phyloP scores from a whole-genome alignment of 2,888 invertebrate genomes.

The Troilus luridus region DNA sequence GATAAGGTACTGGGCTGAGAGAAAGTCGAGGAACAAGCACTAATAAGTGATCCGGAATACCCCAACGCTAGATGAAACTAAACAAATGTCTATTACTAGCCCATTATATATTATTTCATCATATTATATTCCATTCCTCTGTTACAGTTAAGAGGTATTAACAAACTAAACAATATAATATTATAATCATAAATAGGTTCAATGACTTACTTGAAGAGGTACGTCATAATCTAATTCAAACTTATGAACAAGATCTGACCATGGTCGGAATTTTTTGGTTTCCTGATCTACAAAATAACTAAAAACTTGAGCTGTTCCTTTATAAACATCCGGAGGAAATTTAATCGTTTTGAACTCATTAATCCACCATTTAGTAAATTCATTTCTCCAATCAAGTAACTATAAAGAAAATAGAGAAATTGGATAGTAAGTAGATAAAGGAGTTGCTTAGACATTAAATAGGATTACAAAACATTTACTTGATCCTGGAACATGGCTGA shows the following conservation, averaged over 20 bases:
- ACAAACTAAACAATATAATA: no score
- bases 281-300: slow-evolving; percentile 91
- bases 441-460: background rate
- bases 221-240: slow-evolving; percentile 90
- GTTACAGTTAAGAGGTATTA: no score
- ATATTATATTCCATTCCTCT: no score
- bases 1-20: no score
- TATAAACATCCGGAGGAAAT: slow-evolving; percentile 75
- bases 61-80: no score
- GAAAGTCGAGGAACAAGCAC: no score
- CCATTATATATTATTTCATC: no score
- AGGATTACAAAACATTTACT: slow-evolving; percentile 65
- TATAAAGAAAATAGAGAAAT: background rate
- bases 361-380: slow-evolving; percentile 95
- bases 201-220: slow-evolving; percentile 82
- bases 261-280: slow-evolving; percentile 87
- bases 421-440: background rate
- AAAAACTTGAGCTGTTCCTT: slow-evolving; percentile 83
- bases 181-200: background rate
- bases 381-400: slow-evolving; percentile 86
- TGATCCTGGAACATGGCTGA: slow-evolving; percentile 91
- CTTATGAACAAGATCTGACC: slow-evolving; percentile 84
- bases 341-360: slow-evolving; percentile 93
- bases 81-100: no score
- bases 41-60: no score